Percentiles rank a stretch among this genome's conserved stretches.
Conservation (phyloP, 2,113 vertebrate species). For the Ginglymostoma cirratum region DNA sequence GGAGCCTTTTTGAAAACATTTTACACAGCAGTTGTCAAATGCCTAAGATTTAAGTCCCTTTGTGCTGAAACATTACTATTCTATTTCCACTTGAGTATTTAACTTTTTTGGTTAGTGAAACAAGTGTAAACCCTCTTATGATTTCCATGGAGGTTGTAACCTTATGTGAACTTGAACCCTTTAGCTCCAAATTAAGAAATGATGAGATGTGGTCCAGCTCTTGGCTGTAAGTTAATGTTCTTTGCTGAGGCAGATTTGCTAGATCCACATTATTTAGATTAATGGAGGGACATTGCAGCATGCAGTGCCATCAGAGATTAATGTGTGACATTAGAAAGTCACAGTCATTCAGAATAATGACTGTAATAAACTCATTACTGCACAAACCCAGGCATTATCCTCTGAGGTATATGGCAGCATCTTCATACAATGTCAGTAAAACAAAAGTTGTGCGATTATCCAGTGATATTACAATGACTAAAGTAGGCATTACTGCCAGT, state of each 20-base stretch:
- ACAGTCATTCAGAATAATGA: constrained; percentile 32
- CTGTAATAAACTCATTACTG: constrained; percentile 33
- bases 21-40: not conserved
- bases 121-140: not conserved
- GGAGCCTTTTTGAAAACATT: not conserved
- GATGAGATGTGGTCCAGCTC: constrained; percentile 23
- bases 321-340: constrained; percentile 30
- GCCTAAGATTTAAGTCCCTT: not conserved
- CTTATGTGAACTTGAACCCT: constrained; percentile 13
- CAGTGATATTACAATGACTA: constrained; percentile 14
- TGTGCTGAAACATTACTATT: not conserved
- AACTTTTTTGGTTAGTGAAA: not conserved
- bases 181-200: constrained; percentile 3
- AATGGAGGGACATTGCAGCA: constrained; percentile 14
- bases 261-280: constrained; percentile 35
- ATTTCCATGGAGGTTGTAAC: constrained; percentile 6
- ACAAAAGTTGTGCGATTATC: not conserved
- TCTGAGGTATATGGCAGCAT: constrained; percentile 31
- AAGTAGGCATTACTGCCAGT: constrained; percentile 1
- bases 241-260: constrained; percentile 32
- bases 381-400: constrained; percentile 24
- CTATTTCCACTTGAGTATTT: not conserved
- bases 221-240: constrained; percentile 33
- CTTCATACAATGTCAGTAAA: constrained; percentile 23
- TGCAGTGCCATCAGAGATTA: not conserved